Percentiles rank a stretch among this genome's conserved stretches.
These are phyloP conservation scores for Myocastor coypus DNA, from an alignment of 2,113 vertebrate genomes.

Conservation along the genomic window DNA sequence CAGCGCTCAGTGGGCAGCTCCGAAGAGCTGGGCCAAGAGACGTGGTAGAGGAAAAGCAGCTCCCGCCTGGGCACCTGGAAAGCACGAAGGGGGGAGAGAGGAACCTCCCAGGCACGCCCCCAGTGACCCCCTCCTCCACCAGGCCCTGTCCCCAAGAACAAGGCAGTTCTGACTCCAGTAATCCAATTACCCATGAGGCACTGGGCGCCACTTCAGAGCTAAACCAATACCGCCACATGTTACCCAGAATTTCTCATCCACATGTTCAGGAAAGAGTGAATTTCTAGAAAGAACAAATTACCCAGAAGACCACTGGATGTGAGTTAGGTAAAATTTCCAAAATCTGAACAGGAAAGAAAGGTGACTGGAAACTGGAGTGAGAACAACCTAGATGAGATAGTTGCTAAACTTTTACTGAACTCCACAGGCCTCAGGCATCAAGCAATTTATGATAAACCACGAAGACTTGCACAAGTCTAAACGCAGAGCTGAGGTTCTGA, in stretches of 20 bases:
- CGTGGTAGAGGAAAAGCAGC: not conserved
- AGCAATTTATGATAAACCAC: not conserved
- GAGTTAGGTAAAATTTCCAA: not conserved
- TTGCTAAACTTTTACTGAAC: not conserved
- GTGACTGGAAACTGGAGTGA: not conserved
- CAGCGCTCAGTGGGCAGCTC: not conserved
- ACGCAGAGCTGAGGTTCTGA: not conserved
- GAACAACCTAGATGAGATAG: not conserved
- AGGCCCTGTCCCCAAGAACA: not conserved
- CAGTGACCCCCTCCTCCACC: not conserved
- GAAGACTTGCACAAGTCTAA: not conserved
- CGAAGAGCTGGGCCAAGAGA: not conserved
- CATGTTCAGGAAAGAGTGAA: not conserved
- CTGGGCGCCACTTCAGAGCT: not conserved
- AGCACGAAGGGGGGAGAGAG: not conserved
- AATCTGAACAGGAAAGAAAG: slow-evolving; percentile 11
- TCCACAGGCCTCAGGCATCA: not conserved
- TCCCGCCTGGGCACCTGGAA: not conserved
- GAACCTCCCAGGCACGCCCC: not conserved
- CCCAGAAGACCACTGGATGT: not conserved
- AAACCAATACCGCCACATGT: not conserved
- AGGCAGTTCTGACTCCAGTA: not conserved
- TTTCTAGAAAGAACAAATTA: not conserved
- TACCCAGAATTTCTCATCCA: slow-evolving; percentile 17
- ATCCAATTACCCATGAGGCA: not conserved